Conservation (phyloP, 2,797 vertebrate genomes). For the Clarias pachynema region DNA sequence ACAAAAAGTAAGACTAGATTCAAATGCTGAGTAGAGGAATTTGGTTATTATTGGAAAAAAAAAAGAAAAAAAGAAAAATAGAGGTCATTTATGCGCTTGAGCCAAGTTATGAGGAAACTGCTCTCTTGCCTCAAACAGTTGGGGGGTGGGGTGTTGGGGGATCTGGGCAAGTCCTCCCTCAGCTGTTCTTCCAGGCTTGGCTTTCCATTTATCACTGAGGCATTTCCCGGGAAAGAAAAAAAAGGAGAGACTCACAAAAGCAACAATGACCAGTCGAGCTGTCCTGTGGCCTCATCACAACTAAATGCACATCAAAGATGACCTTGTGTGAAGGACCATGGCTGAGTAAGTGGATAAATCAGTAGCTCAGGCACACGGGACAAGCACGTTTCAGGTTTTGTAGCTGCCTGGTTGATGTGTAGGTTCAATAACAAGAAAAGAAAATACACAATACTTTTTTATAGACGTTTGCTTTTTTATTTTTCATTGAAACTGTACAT, state of each 20-base stretch:
- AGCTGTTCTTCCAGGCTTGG: slow-evolving; percentile 80
- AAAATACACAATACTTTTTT: not conserved
- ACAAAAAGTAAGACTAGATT: slow-evolving; percentile 54
- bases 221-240: slow-evolving; percentile 71
- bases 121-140: slow-evolving; percentile 76
- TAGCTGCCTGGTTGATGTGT: not conserved
- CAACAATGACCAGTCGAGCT: slow-evolving; percentile 53
- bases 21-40: slow-evolving; percentile 75
- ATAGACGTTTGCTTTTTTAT: not conserved
- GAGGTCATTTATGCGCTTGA: slow-evolving; percentile 76
- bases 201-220: slow-evolving; percentile 77
- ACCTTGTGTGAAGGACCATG: slow-evolving; percentile 66
- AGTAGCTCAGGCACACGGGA: not conserved
- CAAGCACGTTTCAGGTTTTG: not conserved
- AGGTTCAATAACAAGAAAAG: not conserved
- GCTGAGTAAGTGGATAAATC: slow-evolving; percentile 57
- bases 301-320: slow-evolving; percentile 69
- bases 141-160: slow-evolving; percentile 43
- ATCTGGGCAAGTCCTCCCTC: slow-evolving; percentile 70
- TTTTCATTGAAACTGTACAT: not conserved
- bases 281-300: slow-evolving; percentile 55
- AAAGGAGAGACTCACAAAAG: slow-evolving; percentile 58
- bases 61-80: slow-evolving; percentile 71
- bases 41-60: slow-evolving; percentile 78
- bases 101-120: slow-evolving; percentile 82